Conservation (phyloP, 2,113 vertebrate genomes). For the Nycticebus coucang region DNA sequence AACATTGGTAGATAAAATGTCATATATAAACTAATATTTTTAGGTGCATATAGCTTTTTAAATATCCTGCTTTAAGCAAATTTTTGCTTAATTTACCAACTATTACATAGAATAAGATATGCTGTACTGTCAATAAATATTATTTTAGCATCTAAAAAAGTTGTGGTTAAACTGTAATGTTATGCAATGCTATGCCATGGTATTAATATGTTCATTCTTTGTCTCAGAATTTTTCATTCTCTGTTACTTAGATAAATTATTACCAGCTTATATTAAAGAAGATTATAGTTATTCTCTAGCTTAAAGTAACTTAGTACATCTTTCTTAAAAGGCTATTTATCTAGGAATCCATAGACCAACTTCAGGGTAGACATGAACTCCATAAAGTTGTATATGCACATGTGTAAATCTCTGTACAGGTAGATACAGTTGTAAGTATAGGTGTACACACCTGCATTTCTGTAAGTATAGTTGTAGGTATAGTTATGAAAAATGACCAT, state of each 20-base stretch:
- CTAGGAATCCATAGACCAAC: background rate
- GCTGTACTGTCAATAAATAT: background rate
- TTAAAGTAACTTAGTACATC: background rate
- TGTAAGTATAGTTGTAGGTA: background rate
- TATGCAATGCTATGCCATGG: background rate
- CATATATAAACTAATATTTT: slow-evolving; percentile 5
- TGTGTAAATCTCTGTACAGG: background rate
- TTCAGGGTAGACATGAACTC: background rate
- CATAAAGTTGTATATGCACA: background rate
- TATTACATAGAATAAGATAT: background rate
- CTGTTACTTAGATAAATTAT: background rate
- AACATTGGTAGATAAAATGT: background rate
- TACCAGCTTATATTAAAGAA: background rate
- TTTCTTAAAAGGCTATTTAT: background rate
- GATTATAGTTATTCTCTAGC: background rate
- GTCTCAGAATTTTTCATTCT: background rate
- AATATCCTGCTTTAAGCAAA: background rate
- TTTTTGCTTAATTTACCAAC: background rate
- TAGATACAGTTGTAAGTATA: background rate
- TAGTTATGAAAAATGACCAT: background rate
- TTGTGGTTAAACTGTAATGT: background rate
- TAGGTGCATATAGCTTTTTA: background rate
- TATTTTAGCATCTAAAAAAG: background rate
- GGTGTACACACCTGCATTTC: background rate
- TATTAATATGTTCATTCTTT: background rate